Base-by-base conservation (phyloP, 2,113 vertebrate genomes). In the Pica pica region DNA sequence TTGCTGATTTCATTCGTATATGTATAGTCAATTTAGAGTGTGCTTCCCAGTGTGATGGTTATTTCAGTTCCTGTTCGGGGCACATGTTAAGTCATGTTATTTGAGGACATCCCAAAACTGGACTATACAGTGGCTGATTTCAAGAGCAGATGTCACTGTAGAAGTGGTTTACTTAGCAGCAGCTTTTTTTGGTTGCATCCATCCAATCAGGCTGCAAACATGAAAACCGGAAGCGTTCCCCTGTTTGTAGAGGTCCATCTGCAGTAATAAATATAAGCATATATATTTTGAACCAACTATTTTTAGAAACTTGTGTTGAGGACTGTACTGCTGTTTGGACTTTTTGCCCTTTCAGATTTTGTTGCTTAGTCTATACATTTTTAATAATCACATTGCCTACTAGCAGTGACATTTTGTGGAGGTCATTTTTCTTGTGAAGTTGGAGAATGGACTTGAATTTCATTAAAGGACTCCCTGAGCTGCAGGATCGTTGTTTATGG, bases 361-460 rank as follows among this genome's bases (percentile, higher is more conserved):
- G 22, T 94, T 96, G 68, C 83, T 67, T 96, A 61, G 82, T 77
- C 63, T 94, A n/a, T 95, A 83, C 63, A 63, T 96, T 96, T 96
- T 97, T 96, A 96, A 97, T 96, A 85, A 85, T 96, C 83, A 61
- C 46, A 53, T 79, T 95, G 80, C 74, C 77, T 97, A 80, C 92
- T 93, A 95, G 90, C 89, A 96, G 64, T 97, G 93, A 88, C 75
- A 93, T 97, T 97, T 97, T 89, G 64, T 93, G 92, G 96, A 94
- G 89, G 93, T 96, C 69, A 64, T 96, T 97, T 97, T 97, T 90
- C 73, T 83, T 97, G 13, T 96, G 80, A 96, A 97, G 87, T 84
- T 96, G 83, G 96, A 97, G 92, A 95, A 81, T 92, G 78, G 79
- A 74, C 85, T 83, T 94, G 87, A 91, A 96, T 95, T 97, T 97